Evolutionary conservation across 2,797 vertebrate genomes (phyloP).

Genomic region (Gadopsis bispinosus): DNA sequence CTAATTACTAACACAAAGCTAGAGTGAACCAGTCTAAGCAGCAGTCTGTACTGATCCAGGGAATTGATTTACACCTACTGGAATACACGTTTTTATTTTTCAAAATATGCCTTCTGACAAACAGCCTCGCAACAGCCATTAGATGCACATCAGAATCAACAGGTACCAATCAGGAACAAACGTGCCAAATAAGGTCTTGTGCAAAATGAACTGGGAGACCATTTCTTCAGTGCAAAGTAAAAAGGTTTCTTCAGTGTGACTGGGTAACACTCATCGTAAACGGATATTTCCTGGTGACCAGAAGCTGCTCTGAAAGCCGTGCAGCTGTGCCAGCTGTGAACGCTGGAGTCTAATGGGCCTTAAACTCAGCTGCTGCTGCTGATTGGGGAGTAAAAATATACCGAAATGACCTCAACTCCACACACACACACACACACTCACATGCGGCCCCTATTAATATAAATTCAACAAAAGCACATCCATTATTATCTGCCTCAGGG

Average conservation of each 20-base stretch:
- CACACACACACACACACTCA: constrained; percentile 26
- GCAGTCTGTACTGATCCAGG: not conserved
- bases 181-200: too few species aligned
- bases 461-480: constrained; percentile 51
- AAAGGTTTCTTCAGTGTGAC: not conserved
- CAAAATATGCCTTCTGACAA: not conserved
- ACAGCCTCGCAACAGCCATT: not conserved
- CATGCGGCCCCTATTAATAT: constrained; percentile 35
- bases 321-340: not conserved
- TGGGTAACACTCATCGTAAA: too few species aligned
- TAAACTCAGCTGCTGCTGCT: constrained; percentile 26
- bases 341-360: not conserved
- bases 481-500: constrained; percentile 47
- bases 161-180: not conserved
- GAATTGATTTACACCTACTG: not conserved
- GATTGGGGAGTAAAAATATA: constrained; percentile 42
- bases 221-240: not conserved
- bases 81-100: not conserved
- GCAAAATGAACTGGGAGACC: not conserved
- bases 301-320: not conserved
- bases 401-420: constrained; percentile 42
- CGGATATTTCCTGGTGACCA: not conserved
- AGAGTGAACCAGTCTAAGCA: not conserved
- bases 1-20: not conserved
- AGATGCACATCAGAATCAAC: not conserved